phyloP scores from a whole-genome alignment of 2,888 invertebrate species.

The Axea sp. region DNA sequence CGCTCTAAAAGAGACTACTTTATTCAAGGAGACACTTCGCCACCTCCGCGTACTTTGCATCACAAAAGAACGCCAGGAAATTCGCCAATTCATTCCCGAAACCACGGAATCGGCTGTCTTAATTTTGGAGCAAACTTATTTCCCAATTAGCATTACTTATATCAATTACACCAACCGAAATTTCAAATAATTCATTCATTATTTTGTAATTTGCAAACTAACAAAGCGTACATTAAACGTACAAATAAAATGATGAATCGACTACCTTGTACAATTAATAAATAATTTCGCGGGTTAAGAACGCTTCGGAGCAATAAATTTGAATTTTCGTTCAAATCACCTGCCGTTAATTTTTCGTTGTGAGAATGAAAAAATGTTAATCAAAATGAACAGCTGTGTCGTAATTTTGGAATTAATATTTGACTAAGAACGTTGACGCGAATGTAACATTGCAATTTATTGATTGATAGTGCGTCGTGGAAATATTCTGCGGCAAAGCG shows the following conservation, averaged over 20 bases:
- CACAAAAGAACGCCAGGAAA: slow-evolving; percentile 75
- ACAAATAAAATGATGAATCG: slow-evolving; percentile 37
- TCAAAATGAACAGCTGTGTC: no score
- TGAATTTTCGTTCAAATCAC: no score
- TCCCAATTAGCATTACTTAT: slow-evolving; percentile 52
- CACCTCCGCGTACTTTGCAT: slow-evolving; percentile 71
- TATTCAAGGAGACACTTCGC: slow-evolving; percentile 71
- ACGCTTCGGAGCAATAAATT: no score
- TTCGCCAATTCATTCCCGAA: slow-evolving; percentile 69
- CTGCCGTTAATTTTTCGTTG: no score
- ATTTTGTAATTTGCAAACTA: slow-evolving; percentile 32
- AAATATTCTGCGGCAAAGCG: slow-evolving; percentile 14
- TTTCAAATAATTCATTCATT: slow-evolving; percentile 6
- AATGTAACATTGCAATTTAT: slow-evolving; percentile 50
- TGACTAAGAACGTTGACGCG: slow-evolving; percentile 4
- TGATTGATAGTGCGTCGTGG: slow-evolving; percentile 49
- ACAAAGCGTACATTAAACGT: slow-evolving; percentile 10
- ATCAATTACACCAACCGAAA: slow-evolving; percentile 30
- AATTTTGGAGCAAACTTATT: slow-evolving; percentile 37
- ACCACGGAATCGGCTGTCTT: slow-evolving; percentile 50
- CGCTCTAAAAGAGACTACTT: slow-evolving; percentile 73
- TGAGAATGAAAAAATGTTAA: no score
- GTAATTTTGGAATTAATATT: no score
- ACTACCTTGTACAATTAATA: slow-evolving; percentile 20
- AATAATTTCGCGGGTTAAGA: slow-evolving; percentile 11